Evolutionary conservation across 37 sponge, comb jelly and placozoan genomes (phyloP).

Genomic region (Axinella damicornis): DNA sequence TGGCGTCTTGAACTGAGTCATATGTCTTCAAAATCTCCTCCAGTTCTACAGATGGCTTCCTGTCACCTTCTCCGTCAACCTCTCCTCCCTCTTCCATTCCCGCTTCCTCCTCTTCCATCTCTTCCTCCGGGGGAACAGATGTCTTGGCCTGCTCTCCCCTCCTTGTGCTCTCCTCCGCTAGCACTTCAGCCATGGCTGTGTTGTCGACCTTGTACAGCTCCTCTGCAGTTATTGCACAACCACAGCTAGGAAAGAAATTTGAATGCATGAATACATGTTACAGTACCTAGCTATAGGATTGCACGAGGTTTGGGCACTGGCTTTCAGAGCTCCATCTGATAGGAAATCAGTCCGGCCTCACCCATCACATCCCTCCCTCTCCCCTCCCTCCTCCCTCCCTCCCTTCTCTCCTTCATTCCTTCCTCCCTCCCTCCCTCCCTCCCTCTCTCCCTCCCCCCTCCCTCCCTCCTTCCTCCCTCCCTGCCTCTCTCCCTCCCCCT

Average conservation of each 20-base stretch:
- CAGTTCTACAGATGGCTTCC: background rate
- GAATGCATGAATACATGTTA: too few species aligned
- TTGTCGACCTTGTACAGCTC: conserved; percentile 82
- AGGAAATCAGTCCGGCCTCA: too few species aligned
- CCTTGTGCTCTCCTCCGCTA: background rate
- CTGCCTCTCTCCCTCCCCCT: too few species aligned
- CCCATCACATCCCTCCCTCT: too few species aligned
- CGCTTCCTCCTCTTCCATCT: conserved; percentile 60
- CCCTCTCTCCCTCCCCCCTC: background rate
- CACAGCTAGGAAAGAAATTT: conserved; percentile 62
- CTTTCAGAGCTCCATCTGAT: too few species aligned
- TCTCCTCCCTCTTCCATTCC: conserved; percentile 6
- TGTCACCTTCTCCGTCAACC: background rate
- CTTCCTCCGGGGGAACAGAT: too few species aligned
- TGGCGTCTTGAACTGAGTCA: background rate
- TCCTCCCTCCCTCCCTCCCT: too few species aligned
- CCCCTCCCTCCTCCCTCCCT: background rate
- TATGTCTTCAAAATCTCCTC: conserved; percentile 31
- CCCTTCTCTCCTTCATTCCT: background rate
- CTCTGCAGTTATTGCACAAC: conserved; percentile 60
- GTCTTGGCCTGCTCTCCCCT: too few species aligned
- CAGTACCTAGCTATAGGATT: too few species aligned
- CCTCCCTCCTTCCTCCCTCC: too few species aligned
- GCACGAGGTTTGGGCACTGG: too few species aligned
- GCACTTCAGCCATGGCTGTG: conserved; percentile 67